Base-by-base conservation (phyloP, 2,888 invertebrate genomes). In the Melikaiella ostensackeni region DNA sequence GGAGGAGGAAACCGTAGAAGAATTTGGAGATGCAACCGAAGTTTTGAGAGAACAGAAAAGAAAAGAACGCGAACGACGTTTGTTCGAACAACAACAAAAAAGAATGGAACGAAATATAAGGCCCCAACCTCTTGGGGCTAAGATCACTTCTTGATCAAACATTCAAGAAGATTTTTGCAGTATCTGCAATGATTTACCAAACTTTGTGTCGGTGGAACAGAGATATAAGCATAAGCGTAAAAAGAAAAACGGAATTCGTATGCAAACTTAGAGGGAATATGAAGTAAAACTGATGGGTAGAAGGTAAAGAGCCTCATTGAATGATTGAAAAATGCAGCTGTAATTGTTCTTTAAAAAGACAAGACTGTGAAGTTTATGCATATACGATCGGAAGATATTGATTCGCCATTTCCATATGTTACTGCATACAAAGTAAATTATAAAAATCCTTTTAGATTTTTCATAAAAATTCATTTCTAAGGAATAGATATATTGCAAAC, bases 1-100 rank as follows among this genome's bases (percentile, higher is more conserved):
- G 93, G 93, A 93, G 80, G 93, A 93, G 83, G 88, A 89, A 80
- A 88, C 89, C 0, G 77, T 83, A 0, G 87, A 89, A 74, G 90
- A 90, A 80, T 88, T 89, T 62, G 88, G 86, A 11, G 89, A 91
- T 77, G 81, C 88, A 0, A 85, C 86, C 7, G 84, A 83, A 81
- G 84, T 84, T n/a, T 75, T 90, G 5, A 84, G 89, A 27, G 89
- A 89, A 62, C 89, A 90, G 75, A 87, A 83, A 61, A 82, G 88
- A 19, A 84, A 83, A 21, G 90, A 90, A 75, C 84, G 90, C 0
- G 89, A 90, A 70, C 83, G 86, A 76, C 86, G 88, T 57, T 75
- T 90, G 55, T 82, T 87, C 5, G 89, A 89, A 27, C 90, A 90
- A 42, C 90, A 90, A 19, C 89, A 89, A 74, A 90, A 86, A 74